A percentile compares a stretch with the other conserved stretches of the same genome.
These are phyloP conservation scores for Characodon lateralis DNA, from an alignment of 2,797 vertebrate species.

Conservation along the genomic window DNA sequence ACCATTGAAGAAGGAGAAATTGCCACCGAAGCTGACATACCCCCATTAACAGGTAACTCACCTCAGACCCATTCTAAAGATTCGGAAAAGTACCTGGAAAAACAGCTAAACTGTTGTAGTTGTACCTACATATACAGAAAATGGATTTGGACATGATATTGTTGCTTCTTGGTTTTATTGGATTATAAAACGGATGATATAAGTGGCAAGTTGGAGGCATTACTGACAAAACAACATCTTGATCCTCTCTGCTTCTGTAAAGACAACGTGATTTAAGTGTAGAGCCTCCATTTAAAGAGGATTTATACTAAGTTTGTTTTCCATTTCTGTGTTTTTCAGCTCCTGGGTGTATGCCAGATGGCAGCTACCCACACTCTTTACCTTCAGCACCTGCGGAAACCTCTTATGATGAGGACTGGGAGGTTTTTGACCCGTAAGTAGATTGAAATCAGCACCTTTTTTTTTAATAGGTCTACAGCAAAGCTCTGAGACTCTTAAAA, in stretches of 20 bases:
- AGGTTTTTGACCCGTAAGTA: slow-evolving; percentile 99
- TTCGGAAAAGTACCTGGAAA: background rate
- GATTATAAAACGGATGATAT: too few species aligned
- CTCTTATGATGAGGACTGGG: slow-evolving; percentile 98
- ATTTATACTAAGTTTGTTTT: background rate
- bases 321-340: slow-evolving; percentile 71
- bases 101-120: background rate
- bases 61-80: background rate
- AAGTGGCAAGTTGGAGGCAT: background rate
- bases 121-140: background rate
- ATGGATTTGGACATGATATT: background rate
- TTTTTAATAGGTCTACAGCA: too few species aligned
- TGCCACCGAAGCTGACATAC: slow-evolving; percentile 88
- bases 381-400: slow-evolving; percentile 89
- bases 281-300: background rate
- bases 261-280: background rate
- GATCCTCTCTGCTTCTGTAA: background rate
- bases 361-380: slow-evolving; percentile 83
- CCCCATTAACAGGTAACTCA: slow-evolving; percentile 83
- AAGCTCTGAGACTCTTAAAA: background rate
- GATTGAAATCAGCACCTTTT: background rate
- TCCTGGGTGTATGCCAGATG: slow-evolving; percentile 88
- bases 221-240: background rate
- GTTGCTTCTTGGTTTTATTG: background rate
- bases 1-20: slow-evolving; percentile 87